Conservation (phyloP, 2,113 vertebrate genomes). For the Sorex fumeus region DNA sequence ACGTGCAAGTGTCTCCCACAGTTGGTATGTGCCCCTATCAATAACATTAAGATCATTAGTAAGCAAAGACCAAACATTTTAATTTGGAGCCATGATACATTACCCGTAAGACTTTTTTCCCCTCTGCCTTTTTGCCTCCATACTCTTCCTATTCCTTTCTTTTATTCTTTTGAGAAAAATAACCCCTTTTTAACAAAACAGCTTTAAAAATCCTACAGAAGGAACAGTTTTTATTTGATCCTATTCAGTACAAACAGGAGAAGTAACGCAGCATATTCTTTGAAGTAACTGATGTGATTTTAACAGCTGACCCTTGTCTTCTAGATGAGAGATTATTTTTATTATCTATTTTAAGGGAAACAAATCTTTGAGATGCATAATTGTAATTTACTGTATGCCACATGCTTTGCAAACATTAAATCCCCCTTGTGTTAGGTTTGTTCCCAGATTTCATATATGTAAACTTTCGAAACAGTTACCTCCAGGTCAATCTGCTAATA, state of each 20-base stretch:
- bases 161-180: neutral
- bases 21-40: too few species aligned
- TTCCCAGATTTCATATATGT: neutral
- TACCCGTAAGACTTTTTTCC: neutral
- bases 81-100: neutral
- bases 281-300: neutral
- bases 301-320: neutral
- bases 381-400: neutral
- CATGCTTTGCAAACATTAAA: neutral
- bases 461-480: neutral
- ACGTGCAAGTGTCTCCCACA: too few species aligned
- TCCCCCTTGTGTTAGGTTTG: neutral
- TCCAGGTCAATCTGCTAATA: neutral
- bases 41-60: neutral
- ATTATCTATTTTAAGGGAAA: neutral
- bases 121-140: neutral
- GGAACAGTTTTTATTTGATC: constrained; percentile 4
- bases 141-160: neutral
- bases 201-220: constrained; percentile 14
- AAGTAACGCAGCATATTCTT: constrained; percentile 19
- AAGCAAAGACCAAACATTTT: neutral
- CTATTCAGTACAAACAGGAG: neutral
- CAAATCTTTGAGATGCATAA: neutral
- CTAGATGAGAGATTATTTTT: neutral
- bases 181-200: constrained; percentile 1